Conservation (phyloP, 2,888 invertebrate genomes). For the Heteropelma amictum region DNA sequence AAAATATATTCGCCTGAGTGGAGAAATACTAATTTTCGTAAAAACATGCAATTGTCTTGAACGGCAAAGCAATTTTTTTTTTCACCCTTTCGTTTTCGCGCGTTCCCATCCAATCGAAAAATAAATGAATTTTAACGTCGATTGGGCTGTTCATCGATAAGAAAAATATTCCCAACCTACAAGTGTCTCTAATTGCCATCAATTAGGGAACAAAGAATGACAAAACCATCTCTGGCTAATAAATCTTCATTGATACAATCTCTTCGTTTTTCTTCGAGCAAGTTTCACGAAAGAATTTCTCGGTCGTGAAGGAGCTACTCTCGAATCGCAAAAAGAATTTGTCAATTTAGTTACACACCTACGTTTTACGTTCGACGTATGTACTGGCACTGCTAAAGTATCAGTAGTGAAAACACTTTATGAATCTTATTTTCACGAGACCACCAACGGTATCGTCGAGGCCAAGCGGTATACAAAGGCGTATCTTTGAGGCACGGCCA, state of each 20-base stretch:
- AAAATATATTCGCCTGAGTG: too few species aligned
- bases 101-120: too few species aligned
- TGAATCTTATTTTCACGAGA: conserved; percentile 17
- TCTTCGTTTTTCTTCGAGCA: not conserved
- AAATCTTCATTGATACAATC: not conserved
- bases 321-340: not conserved
- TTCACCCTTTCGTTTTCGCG: too few species aligned
- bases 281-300: not conserved
- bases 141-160: too few species aligned
- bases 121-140: too few species aligned
- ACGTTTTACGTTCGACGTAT: too few species aligned
- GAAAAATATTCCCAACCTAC: not conserved
- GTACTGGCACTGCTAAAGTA: too few species aligned
- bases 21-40: too few species aligned
- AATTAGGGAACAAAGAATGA: not conserved
- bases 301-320: not conserved
- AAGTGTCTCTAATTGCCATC: not conserved
- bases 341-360: too few species aligned
- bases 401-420: not conserved
- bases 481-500: conserved; percentile 22
- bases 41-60: too few species aligned
- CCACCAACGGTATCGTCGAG: conserved; percentile 11
- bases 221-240: not conserved
- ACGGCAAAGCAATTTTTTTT: too few species aligned
- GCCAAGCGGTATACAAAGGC: not conserved